These are phyloP conservation scores for Rhinichthys osculus DNA, from an alignment of 2,797 vertebrate genomes.

Conservation along the genomic window DNA sequence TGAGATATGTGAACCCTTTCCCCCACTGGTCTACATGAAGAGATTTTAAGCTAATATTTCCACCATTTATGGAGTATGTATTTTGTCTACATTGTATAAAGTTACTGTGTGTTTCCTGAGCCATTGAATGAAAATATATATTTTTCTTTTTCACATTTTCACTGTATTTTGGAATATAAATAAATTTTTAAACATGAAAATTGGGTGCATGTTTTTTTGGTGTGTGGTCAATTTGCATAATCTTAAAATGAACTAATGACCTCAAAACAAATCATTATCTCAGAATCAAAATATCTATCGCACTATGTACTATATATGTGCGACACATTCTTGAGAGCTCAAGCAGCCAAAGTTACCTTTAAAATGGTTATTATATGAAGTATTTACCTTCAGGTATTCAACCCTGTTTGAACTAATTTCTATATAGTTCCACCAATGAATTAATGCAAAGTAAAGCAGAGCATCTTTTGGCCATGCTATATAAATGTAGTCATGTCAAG, in stretches of 20 bases:
- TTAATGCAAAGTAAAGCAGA: background rate
- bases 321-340: background rate
- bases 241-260: background rate
- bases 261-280: background rate
- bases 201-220: background rate
- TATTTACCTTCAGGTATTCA: background rate
- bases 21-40: constrained; percentile 25
- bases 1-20: background rate
- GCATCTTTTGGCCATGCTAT: background rate
- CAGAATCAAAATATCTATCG: background rate
- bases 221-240: background rate
- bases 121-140: background rate
- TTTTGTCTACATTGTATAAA: background rate
- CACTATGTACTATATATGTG: background rate
- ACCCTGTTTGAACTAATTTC: background rate
- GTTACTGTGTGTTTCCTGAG: constrained; percentile 7
- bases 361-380: background rate
- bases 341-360: background rate
- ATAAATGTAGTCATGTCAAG: background rate
- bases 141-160: background rate
- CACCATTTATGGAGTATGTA: background rate
- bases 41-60: constrained; percentile 20
- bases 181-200: constrained; percentile 6
- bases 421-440: background rate
- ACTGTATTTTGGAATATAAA: background rate